Percentiles rank a stretch among this genome's conserved stretches.
These are phyloP conservation scores for Clarias fuscus DNA, from an alignment of 2,797 vertebrate genomes.

Conservation along the genomic window DNA sequence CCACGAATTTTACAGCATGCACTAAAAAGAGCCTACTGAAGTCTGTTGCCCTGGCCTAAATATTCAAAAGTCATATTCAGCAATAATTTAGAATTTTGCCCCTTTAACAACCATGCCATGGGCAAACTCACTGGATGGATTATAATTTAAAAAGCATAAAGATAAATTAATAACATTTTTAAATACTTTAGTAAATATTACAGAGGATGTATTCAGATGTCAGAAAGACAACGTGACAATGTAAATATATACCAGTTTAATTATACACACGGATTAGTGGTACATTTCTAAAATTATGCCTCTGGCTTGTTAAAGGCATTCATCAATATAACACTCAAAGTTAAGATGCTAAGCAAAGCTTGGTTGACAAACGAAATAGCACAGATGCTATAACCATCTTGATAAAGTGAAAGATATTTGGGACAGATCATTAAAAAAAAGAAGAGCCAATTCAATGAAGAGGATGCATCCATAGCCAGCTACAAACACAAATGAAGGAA, in stretches of 20 bases:
- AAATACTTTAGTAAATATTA: neutral
- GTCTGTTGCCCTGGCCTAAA: neutral
- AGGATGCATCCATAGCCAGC: neutral
- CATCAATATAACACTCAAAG: neutral
- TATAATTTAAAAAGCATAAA: too few species aligned
- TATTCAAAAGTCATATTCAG: neutral
- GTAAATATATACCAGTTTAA: neutral
- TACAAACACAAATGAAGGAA: slow-evolving; percentile 14
- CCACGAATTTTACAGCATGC: neutral
- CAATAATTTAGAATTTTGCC: neutral
- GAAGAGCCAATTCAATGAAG: neutral
- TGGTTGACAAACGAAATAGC: neutral
- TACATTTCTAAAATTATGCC: neutral
- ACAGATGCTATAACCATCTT: neutral
- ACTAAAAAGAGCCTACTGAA: neutral
- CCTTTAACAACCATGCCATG: neutral
- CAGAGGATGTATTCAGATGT: neutral
- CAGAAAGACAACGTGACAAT: neutral
- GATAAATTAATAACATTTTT: neutral
- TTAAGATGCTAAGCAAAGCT: neutral
- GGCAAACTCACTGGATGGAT: neutral
- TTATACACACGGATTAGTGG: neutral
- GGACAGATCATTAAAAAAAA: neutral
- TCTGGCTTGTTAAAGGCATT: neutral
- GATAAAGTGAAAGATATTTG: neutral